A percentile compares a stretch with the other conserved stretches of the same genome.
phyloP scores from a whole-genome alignment of 2,888 invertebrate species.

The Podotricha telesiphe region DNA sequence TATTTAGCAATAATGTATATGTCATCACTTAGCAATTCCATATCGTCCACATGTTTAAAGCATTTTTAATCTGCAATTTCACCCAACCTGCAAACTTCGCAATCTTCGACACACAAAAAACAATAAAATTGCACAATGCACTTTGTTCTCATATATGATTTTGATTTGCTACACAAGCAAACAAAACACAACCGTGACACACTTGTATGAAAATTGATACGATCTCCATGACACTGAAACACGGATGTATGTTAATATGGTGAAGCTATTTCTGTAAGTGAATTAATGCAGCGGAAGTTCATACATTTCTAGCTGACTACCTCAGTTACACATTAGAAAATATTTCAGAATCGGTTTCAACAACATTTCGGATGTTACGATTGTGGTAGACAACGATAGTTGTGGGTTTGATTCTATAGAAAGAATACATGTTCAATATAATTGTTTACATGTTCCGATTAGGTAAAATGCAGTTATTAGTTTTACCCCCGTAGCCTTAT shows the following conservation, averaged over 20 bases:
- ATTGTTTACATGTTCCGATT: no score
- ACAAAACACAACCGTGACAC: slow-evolving; percentile 41
- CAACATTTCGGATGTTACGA: no score
- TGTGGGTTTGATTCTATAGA: background rate
- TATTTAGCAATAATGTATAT: background rate
- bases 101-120: slow-evolving; percentile 9
- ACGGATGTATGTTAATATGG: slow-evolving; percentile 42
- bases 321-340: background rate
- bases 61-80: background rate
- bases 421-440: background rate
- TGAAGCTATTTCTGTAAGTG: slow-evolving; percentile 29
- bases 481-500: no score
- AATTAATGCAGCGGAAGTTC: slow-evolving; percentile 23
- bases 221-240: slow-evolving; percentile 39
- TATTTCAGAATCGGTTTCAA: background rate
- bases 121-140: slow-evolving; percentile 24
- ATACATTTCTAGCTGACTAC: slow-evolving; percentile 14
- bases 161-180: slow-evolving; percentile 33
- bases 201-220: slow-evolving; percentile 36
- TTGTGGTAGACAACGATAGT: background rate
- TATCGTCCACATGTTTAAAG: background rate
- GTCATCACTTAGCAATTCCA: background rate
- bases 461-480: no score
- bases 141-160: slow-evolving; percentile 27
- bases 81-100: slow-evolving; percentile 5